Conservation (phyloP, 2,888 invertebrate genomes). For the Abscondita cerata region DNA sequence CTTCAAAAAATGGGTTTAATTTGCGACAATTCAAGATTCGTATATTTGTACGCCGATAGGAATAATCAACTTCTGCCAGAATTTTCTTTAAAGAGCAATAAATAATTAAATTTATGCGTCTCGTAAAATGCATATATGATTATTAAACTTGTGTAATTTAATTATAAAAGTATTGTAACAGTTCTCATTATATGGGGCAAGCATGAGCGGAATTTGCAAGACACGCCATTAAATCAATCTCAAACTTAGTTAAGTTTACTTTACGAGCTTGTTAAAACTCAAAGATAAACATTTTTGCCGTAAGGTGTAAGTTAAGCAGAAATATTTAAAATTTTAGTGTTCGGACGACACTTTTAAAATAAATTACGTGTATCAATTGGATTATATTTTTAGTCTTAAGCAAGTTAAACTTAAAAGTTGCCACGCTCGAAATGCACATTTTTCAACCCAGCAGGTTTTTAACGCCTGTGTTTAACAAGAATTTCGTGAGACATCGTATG, state of each 20-base stretch:
- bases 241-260: constrained; percentile 27
- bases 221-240: constrained; percentile 33
- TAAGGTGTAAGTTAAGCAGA: constrained; percentile 26
- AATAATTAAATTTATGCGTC: constrained; percentile 23
- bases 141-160: constrained; percentile 26
- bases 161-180: constrained; percentile 32
- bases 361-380: constrained; percentile 24
- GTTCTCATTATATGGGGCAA: constrained; percentile 26
- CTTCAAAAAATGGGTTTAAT: neutral
- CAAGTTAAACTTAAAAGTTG: constrained; percentile 15
- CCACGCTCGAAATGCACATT: constrained; percentile 13
- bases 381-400: constrained; percentile 17
- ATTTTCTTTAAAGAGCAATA: constrained; percentile 13
- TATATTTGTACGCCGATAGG: constrained; percentile 16
- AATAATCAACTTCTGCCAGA: constrained; percentile 4
- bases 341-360: constrained; percentile 27
- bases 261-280: constrained; percentile 31
- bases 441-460: constrained; percentile 21
- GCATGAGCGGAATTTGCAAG: constrained; percentile 28
- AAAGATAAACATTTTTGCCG: constrained; percentile 29
- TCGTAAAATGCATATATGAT: constrained; percentile 16
- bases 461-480: constrained; percentile 21
- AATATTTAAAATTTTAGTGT: constrained; percentile 32
- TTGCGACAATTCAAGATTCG: no score
- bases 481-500: constrained; percentile 18